phyloP scores from a whole-genome alignment of 2,888 invertebrate genomes.

The Itoplectis maculator region DNA sequence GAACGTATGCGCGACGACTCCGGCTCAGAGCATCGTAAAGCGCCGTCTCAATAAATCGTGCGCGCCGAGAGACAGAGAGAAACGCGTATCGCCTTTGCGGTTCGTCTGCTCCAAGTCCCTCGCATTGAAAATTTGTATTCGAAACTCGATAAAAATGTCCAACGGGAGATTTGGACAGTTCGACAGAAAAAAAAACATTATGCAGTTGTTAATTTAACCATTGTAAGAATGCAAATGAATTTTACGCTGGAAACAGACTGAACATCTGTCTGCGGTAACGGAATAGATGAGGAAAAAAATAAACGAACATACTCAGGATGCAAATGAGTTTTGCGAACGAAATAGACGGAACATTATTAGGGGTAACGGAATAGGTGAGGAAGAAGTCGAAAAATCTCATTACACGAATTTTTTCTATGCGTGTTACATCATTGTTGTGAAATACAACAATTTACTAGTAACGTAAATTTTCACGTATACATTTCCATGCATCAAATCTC shows the following conservation, averaged over 20 bases:
- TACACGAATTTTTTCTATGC: no score
- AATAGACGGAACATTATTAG: no score
- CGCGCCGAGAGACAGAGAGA: neutral
- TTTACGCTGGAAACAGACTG: neutral
- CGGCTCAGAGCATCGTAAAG: slow-evolving; percentile 33
- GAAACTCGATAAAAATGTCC: slow-evolving; percentile 9
- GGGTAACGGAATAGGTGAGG: no score
- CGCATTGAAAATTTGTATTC: slow-evolving; percentile 18
- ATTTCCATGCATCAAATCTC: neutral
- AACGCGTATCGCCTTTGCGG: slow-evolving; percentile 29
- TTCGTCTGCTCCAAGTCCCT: neutral
- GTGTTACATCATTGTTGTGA: no score
- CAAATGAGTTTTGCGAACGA: no score
- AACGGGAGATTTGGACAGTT: neutral
- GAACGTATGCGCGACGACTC: slow-evolving; percentile 28
- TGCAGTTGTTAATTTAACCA: slow-evolving; percentile 1
- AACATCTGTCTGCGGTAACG: neutral
- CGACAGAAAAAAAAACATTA: neutral
- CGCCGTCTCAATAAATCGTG: slow-evolving; percentile 58
- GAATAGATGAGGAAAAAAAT: neutral
- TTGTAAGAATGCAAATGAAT: neutral
- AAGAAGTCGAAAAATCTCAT: no score
- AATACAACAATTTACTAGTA: no score
- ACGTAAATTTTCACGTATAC: no score
- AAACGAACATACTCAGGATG: no score